A percentile compares a stretch with the other conserved stretches of the same genome.
Evolutionary conservation across 2,888 invertebrate genomes (phyloP).

Genomic region (Tipula vernalis): DNA sequence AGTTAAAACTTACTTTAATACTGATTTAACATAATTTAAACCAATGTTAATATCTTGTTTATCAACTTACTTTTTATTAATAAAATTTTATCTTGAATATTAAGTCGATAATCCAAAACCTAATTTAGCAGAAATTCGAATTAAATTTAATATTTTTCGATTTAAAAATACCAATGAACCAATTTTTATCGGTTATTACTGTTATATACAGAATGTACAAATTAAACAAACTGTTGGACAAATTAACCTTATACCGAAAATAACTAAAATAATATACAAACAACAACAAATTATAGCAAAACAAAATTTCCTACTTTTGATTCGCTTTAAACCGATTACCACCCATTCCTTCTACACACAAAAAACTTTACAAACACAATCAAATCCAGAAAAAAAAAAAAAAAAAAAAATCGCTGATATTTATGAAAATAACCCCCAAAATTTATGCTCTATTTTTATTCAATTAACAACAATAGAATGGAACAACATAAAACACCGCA

Average conservation of each 20-base stretch:
- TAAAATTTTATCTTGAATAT: background rate
- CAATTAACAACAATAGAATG: background rate
- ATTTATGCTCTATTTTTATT: background rate
- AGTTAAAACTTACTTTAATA: no score
- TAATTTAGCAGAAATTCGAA: no score
- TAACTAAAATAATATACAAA: background rate
- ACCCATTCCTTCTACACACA: background rate
- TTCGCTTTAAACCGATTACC: background rate
- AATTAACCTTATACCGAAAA: background rate
- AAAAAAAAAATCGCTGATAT: background rate
- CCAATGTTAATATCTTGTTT: no score
- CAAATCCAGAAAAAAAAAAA: background rate
- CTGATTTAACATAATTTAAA: no score
- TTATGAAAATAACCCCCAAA: background rate
- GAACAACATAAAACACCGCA: background rate
- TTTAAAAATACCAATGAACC: background rate
- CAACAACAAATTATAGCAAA: background rate
- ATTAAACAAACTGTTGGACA: background rate
- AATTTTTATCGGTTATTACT: background rate
- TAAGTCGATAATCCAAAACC: background rate
- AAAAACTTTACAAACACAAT: background rate
- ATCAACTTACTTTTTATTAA: no score
- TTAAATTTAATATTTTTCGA: background rate
- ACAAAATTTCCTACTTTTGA: background rate
- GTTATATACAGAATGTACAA: background rate